Evolutionary conservation across 2,888 invertebrate genomes (phyloP), one percentile per base, ranked within the genome.

Genomic region (Beris chalybata): DNA sequence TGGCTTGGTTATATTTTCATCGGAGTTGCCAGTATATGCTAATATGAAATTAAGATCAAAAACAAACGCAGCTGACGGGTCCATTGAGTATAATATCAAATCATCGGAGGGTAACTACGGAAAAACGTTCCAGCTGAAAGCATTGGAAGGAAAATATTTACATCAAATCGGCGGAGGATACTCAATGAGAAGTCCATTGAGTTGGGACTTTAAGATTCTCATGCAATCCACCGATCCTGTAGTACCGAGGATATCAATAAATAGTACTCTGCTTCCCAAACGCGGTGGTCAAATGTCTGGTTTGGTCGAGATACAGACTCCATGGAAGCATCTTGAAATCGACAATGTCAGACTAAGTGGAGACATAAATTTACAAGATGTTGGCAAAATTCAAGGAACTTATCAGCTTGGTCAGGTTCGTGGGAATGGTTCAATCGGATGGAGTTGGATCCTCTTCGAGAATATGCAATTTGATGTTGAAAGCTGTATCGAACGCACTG

Each of bases 371-470:
- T 58, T 77, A 54, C 71, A 76, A 67, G 73, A 74, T 12, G 71
- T 73, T 2, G 81, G 81, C 5, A 72, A 74, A 30, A 74, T 79
- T 2, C 70, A 74, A 4, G 77, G 77, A 4, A 76, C 75, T 66
- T 85, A 84, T 73, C 78, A 78, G 56, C 72, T 84, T 54, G 78
- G 81, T 2, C 74, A 81, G 12, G 76, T 83, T 5, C 76, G 75
- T 59, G 85, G 84, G 6, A 78, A 81, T 9, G 76, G 82, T 5
- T 77, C 78, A 15, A 74, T 83, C 4, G 74, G 79, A 6, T 87
- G 87, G 85, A 82, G 82, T 11, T 84, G 85, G 80, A 68, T 82
- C 3, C 75, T 84, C 52, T 75, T 83, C 70, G 83, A 84, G 72
- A 81, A 85, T 73, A 82, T 86, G 80, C 79, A 79, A 69, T 71